These are phyloP conservation scores for Sibirionetta formosa DNA, from an alignment of 2,797 vertebrate genomes.

Conservation along the genomic window DNA sequence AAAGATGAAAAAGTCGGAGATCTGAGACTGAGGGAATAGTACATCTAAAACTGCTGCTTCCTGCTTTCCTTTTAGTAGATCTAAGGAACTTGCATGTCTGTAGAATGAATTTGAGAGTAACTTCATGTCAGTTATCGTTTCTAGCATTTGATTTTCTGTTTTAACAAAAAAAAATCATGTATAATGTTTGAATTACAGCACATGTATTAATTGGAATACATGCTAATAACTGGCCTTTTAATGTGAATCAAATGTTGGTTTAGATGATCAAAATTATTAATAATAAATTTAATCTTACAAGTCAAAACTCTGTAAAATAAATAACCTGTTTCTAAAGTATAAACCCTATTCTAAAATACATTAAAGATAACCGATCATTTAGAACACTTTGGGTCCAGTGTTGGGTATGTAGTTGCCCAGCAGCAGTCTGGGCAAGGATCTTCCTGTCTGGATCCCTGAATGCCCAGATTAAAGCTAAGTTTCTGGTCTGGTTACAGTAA, in stretches of 20 bases:
- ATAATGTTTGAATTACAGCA: slow-evolving; percentile 30
- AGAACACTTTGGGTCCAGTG: slow-evolving; percentile 63
- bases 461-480: slow-evolving; percentile 71
- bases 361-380: slow-evolving; percentile 40
- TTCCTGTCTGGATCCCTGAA: slow-evolving; percentile 16
- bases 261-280: slow-evolving; percentile 46
- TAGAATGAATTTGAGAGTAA: background rate
- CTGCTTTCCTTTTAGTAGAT: background rate
- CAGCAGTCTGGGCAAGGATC: slow-evolving; percentile 42
- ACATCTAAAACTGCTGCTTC: background rate
- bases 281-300: slow-evolving; percentile 56
- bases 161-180: slow-evolving; percentile 43
- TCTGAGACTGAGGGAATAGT: background rate
- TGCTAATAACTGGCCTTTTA: slow-evolving; percentile 61
- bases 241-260: slow-evolving; percentile 44
- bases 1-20: background rate
- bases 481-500: slow-evolving; percentile 44
- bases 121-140: background rate
- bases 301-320: slow-evolving; percentile 70
- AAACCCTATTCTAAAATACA: slow-evolving; percentile 68
- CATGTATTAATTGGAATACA: slow-evolving; percentile 66
- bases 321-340: slow-evolving; percentile 72
- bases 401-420: slow-evolving; percentile 38
- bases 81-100: background rate
- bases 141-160: background rate